Conservation (phyloP, 2,888 invertebrate species). For the Blastobasis adustella region DNA sequence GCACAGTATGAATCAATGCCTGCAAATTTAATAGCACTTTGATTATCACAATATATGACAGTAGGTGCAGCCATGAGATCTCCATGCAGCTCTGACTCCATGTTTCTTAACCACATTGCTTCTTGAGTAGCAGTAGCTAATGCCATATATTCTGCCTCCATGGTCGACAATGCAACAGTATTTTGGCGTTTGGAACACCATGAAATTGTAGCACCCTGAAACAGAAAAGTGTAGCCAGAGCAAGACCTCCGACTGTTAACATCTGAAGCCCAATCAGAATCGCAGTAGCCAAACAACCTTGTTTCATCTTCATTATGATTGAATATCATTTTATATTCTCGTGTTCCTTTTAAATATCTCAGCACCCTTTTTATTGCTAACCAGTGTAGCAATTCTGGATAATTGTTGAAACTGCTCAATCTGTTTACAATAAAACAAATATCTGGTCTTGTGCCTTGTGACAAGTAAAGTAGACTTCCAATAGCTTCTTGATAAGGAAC, state of each 20-base stretch:
- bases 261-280: constrained; percentile 21
- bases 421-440: constrained; percentile 17
- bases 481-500: constrained; percentile 13
- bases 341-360: constrained; percentile 19
- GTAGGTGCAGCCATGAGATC: not conserved
- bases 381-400: constrained; percentile 15
- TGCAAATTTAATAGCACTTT: constrained; percentile 17
- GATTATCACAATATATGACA: constrained; percentile 16
- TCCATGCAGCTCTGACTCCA: constrained; percentile 11
- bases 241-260: constrained; percentile 16
- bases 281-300: constrained; percentile 15
- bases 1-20: constrained; percentile 7
- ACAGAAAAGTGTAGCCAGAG: constrained; percentile 20
- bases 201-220: constrained; percentile 21
- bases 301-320: constrained; percentile 6
- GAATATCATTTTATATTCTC: constrained; percentile 7
- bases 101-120: constrained; percentile 13
- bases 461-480: constrained; percentile 14
- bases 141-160: constrained; percentile 19
- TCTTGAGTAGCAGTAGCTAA: constrained; percentile 16
- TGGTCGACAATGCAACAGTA: constrained; percentile 9
- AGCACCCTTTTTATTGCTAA: constrained; percentile 15
- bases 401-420: constrained; percentile 18
- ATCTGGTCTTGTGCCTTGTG: constrained; percentile 18
- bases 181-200: constrained; percentile 21